These are phyloP conservation scores for Caenorhabditis sp. DNA, from an alignment of 2,888 invertebrate species.

Conservation along the genomic window DNA sequence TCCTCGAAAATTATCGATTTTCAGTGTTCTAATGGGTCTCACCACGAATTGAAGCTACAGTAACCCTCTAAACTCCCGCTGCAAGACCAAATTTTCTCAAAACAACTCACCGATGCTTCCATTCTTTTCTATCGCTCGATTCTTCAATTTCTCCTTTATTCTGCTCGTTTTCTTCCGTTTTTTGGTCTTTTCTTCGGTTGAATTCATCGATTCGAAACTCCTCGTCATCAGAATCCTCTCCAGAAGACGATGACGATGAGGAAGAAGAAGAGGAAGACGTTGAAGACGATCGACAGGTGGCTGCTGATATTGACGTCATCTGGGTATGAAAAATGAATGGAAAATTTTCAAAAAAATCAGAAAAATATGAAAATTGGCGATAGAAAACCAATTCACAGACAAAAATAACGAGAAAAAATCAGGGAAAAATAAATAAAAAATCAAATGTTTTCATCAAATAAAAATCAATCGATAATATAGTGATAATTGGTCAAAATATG, in stretches of 20 bases:
- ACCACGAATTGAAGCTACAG: too few relatives aligned
- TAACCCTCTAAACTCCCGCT: too few relatives aligned
- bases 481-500: too few relatives aligned
- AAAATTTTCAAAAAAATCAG: neutral
- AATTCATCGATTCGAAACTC: constrained; percentile 19
- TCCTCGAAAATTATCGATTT: too few relatives aligned
- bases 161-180: neutral
- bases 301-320: neutral
- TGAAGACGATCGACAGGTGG: neutral
- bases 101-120: constrained; percentile 17
- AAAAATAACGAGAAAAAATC: too few relatives aligned
- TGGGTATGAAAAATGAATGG: neutral
- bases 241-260: constrained; percentile 44
- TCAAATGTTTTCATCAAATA: too few relatives aligned
- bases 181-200: too few relatives aligned
- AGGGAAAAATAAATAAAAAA: too few relatives aligned
- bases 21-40: too few relatives aligned
- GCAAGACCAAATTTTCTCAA: too few relatives aligned
- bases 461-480: too few relatives aligned
- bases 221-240: constrained; percentile 43
- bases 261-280: neutral
- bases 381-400: too few relatives aligned
- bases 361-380: constrained; percentile 1
- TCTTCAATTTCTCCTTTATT: neutral
- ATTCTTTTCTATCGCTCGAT: neutral